Evolutionary conservation across 1,140 invertebrate species (phyloP).

Genomic region (Apocrypta bakeri): DNA sequence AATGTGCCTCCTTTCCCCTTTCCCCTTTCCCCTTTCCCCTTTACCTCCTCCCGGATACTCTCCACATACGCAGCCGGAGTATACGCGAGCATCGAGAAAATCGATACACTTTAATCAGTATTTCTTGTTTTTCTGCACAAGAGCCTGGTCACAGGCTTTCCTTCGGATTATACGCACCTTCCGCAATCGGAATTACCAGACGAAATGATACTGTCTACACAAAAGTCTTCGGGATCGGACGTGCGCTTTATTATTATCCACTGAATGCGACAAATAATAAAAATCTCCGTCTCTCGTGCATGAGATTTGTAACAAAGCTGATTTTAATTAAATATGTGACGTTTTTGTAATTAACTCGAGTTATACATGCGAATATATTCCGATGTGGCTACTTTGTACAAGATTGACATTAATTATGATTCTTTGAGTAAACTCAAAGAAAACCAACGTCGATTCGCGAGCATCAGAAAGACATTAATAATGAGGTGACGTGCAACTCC

Average conservation of each 20-base stretch:
- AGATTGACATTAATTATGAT: conserved; percentile 32
- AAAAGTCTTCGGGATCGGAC: background rate
- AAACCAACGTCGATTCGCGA: background rate
- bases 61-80: background rate
- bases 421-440: background rate
- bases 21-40: too few species aligned
- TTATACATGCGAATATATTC: background rate
- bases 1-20: background rate
- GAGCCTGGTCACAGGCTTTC: background rate
- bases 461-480: background rate
- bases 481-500: too few species aligned
- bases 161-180: conserved; percentile 17
- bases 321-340: conserved; percentile 39
- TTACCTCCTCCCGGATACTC: background rate
- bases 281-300: background rate
- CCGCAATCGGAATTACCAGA: background rate
- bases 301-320: background rate
- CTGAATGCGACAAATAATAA: conserved; percentile 12
- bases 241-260: background rate
- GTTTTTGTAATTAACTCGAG: conserved; percentile 30
- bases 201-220: background rate
- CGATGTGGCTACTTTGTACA: background rate
- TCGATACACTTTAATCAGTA: conserved; percentile 24
- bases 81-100: background rate
- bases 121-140: background rate